Base-by-base conservation (phyloP, 1,140 invertebrate species). In the Polypedilum pembai region DNA sequence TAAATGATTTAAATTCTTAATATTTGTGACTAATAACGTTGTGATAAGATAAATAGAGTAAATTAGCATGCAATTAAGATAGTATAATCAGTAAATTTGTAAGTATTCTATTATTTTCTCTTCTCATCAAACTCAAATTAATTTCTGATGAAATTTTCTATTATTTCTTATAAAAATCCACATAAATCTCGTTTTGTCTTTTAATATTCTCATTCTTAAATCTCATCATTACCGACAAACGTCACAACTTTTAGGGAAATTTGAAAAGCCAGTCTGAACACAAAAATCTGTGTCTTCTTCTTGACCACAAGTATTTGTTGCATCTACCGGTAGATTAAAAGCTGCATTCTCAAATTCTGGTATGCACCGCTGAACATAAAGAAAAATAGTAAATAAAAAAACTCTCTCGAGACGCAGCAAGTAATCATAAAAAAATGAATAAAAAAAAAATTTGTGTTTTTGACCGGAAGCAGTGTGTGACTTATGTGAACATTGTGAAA, bases 341-440 rank as follows among this genome's bases (percentile, higher is more conserved):
- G 96, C 97, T 2, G 95, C 95, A 82, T 99, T 99, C 79, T 94
- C 94, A 81, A 99, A 99, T 75, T 93, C 92, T 0, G 97, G 96
- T 77, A 96, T 90, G 83, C 98, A 99, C 85, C 93, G 88, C 91
- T 96, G 86, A n/a, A 69, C 3, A 20, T 69, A 10, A 8, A 7
- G 4, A 8, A 2, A 69, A 21, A 10, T 8, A 69, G 17, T 69
- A 4, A 20, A 21, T 8, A 69, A 18, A 1, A 18, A 21, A 20
- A 69, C 10, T 21, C 8, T 69, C 20, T 15, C 10, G 45, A 69
- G 8, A 69, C 20, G 8, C 12, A 18, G 85, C 85, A 74, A 80
- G 78, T 76, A 78, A 78, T 75, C 69, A 74, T 78, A 74, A 56
- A 56, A 56, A 56, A 15, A 12, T 12, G 45, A 56, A n/a, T n/a